A percentile compares a stretch with the other conserved stretches of the same genome.
These are phyloP conservation scores for Meriones unguiculatus DNA, from an alignment of 2,113 vertebrate species.

Conservation along the genomic window DNA sequence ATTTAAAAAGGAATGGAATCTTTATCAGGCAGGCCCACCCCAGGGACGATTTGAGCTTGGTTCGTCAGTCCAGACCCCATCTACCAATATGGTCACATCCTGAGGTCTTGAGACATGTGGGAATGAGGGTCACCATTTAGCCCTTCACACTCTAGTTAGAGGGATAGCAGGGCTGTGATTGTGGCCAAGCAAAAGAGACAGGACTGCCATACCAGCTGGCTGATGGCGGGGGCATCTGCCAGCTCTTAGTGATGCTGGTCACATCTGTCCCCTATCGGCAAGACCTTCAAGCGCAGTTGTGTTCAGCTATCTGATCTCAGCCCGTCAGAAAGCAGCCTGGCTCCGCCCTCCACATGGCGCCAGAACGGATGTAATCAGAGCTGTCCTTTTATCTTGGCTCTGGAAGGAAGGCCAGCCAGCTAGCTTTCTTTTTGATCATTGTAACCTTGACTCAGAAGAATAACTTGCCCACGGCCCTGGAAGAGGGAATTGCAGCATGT, in stretches of 20 bases:
- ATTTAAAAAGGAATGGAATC: neutral
- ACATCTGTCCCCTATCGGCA: neutral
- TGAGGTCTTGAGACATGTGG: neutral
- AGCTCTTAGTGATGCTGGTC: slow-evolving; percentile 30
- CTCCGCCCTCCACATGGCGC: slow-evolving; percentile 39
- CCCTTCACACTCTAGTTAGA: neutral
- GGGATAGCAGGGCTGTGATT: no score
- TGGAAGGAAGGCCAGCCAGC: slow-evolving; percentile 61
- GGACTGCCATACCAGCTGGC: neutral
- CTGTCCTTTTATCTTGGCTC: slow-evolving; percentile 27
- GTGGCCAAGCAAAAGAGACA: neutral
- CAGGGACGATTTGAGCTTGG: neutral
- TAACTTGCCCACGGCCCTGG: slow-evolving; percentile 70
- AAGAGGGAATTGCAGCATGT: slow-evolving; percentile 73
- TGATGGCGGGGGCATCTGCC: neutral
- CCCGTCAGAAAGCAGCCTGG: neutral
- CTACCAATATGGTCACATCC: neutral
- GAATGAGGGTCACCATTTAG: neutral
- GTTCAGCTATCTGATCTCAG: slow-evolving; percentile 62
- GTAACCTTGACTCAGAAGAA: slow-evolving; percentile 73
- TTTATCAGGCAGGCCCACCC: neutral
- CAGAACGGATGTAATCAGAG: slow-evolving; percentile 65
- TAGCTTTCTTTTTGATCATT: slow-evolving; percentile 71
- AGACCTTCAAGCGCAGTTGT: slow-evolving; percentile 43
- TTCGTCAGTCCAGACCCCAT: neutral